Percentiles rank a stretch among this genome's conserved stretches.
Evolutionary conservation across 2,113 vertebrate species (phyloP).

Genomic region (Misgurnus anguillicaudatus): DNA sequence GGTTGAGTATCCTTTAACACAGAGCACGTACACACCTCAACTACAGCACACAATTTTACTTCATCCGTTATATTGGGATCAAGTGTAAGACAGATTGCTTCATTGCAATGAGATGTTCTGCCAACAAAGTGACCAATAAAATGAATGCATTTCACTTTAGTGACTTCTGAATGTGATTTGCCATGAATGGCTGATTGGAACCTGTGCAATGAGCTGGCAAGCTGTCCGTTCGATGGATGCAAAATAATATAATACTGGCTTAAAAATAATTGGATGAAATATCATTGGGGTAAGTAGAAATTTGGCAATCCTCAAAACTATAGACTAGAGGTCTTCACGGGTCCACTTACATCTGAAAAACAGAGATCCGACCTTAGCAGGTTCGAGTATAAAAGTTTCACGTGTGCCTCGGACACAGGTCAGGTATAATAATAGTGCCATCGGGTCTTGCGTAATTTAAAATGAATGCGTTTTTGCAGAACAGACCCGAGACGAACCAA

Average conservation of each 20-base stretch:
- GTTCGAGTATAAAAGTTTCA: too few relatives aligned
- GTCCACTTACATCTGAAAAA: too few relatives aligned
- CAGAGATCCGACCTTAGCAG: too few relatives aligned
- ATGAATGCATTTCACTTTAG: conserved; percentile 25
- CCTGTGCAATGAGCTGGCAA: conserved; percentile 12
- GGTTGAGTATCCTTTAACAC: conserved; percentile 8
- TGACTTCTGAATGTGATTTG: conserved; percentile 24
- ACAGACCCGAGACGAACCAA: too few relatives aligned
- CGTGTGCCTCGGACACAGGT: too few relatives aligned
- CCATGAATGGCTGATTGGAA: conserved; percentile 1
- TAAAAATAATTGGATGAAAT: conserved; percentile 25
- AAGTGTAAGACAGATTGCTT: conserved; percentile 12
- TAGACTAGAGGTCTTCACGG: too few relatives aligned
- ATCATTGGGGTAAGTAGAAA: neutral
- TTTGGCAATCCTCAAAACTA: too few relatives aligned
- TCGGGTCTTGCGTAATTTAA: too few relatives aligned
- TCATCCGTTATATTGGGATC: conserved; percentile 15
- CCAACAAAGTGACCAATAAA: conserved; percentile 35
- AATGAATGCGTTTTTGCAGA: too few relatives aligned
- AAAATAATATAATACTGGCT: conserved; percentile 10
- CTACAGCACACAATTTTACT: neutral
- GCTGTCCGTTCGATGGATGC: neutral
- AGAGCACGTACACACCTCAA: neutral
- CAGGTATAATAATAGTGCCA: too few relatives aligned
- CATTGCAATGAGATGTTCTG: neutral